Base-by-base conservation (phyloP, 2,888 invertebrate species). In the Tinea semifulvella region DNA sequence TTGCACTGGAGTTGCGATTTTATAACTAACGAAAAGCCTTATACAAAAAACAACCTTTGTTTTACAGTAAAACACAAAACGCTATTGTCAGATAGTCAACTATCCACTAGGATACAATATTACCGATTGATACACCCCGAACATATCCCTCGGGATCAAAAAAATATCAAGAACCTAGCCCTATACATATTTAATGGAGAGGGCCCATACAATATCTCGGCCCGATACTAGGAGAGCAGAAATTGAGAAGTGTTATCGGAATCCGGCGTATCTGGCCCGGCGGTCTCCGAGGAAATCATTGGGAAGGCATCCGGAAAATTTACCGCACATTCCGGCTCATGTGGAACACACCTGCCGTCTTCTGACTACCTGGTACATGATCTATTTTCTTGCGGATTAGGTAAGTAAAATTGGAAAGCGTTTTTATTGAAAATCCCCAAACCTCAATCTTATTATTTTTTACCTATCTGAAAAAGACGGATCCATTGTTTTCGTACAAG, bases 241-340 rank as follows among this genome's bases (percentile, higher is more conserved):
- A 75, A 76, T 76, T 70, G 74, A 70, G 71, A 69, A 68, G 66
- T 71, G 75, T 71, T 80, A 81, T 77, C 74, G 77, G 74, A 79
- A 79, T 76, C 76, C 74, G 61, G 63, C 65, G 74, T 77, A 80
- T 81, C 80, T 73, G 70, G 76, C 70, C 69, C 72, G 75, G 69
- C 69, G 75, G 85, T 88, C 88, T 88, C 88, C 68, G 82, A 88
- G 88, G 88, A 88, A 88, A 88, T 88, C 88, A 88, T 87, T 85
- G 86, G 85, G 84, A 87, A 87, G 86, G 86, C 87, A 86, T 85
- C 86, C 85, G 82, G 83, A 83, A 82, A 84, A 84, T 84, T 83
- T 83, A 83, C 82, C 81, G 81, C 81, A 73, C 72, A 73, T 73
- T 74, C 74, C 68, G 63, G 61, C 65, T 73, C 67, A 68, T 65